Percentiles rank a stretch among this genome's conserved stretches.
phyloP scores from a whole-genome alignment of 2,113 vertebrate genomes.

The Pyxicephalus adspersus region DNA sequence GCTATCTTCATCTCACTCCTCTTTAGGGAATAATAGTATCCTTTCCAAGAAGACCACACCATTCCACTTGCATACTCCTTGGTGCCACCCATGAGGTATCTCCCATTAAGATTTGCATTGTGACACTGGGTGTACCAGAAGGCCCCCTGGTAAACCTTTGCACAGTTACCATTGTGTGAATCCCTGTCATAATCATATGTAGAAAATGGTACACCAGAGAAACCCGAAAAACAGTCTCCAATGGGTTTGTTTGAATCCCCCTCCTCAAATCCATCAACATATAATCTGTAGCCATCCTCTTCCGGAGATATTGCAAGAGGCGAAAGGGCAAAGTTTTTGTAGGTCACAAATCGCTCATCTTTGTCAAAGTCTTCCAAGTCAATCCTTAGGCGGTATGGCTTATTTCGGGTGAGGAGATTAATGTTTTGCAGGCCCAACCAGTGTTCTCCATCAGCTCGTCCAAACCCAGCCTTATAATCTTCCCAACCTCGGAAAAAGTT shows the following conservation, averaged over 20 bases:
- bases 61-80: slow-evolving; percentile 50
- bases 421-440: slow-evolving; percentile 29
- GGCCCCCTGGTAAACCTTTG: not conserved
- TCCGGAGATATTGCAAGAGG: slow-evolving; percentile 18
- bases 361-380: slow-evolving; percentile 39
- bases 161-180: not conserved
- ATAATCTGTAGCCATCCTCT: slow-evolving; percentile 20
- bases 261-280: slow-evolving; percentile 19
- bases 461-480: slow-evolving; percentile 24
- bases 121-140: slow-evolving; percentile 24
- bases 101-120: slow-evolving; percentile 13
- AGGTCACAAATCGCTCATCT: not conserved
- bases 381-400: not conserved
- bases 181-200: slow-evolving; percentile 31
- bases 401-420: not conserved
- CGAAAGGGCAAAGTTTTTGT: slow-evolving; percentile 19
- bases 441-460: slow-evolving; percentile 24
- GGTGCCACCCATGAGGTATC: slow-evolving; percentile 63
- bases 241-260: not conserved
- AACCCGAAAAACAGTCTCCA: not conserved
- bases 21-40: slow-evolving; percentile 21
- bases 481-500: slow-evolving; percentile 24
- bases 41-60: slow-evolving; percentile 19
- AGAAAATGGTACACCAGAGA: not conserved
- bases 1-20: slow-evolving; percentile 35